Conservation (phyloP, 2,888 invertebrate genomes). For the Antheraea yamamai region DNA sequence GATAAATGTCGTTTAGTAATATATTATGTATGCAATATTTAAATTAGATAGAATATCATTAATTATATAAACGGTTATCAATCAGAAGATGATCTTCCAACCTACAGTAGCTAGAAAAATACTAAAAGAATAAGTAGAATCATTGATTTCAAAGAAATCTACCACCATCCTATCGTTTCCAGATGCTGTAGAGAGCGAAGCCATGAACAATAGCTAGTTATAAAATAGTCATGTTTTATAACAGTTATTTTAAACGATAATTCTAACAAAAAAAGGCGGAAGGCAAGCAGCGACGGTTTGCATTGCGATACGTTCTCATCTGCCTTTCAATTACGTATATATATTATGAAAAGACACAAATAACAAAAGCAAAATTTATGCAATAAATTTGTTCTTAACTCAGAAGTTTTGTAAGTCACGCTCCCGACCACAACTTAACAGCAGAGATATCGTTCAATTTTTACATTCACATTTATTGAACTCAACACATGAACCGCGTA, state of each 20-base stretch:
- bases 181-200: too few relatives aligned
- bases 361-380: too few relatives aligned
- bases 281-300: neutral
- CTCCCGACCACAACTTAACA: neutral
- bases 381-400: neutral
- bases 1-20: neutral
- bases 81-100: neutral
- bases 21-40: neutral
- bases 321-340: neutral
- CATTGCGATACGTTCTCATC: neutral
- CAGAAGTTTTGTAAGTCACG: neutral
- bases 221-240: too few relatives aligned
- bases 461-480: constrained; percentile 6
- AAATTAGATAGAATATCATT: neutral
- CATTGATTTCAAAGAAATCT: too few relatives aligned
- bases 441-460: neutral
- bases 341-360: neutral
- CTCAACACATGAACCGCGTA: constrained; percentile 8
- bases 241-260: too few relatives aligned
- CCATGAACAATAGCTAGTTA: too few relatives aligned
- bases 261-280: neutral
- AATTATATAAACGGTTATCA: neutral
- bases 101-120: too few relatives aligned
- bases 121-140: too few relatives aligned
- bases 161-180: too few relatives aligned